Evolutionary conservation across 2,113 vertebrate species (phyloP), one percentile per base, ranked within the genome.

Genomic region (Cyphomyrus plagiostoma): DNA sequence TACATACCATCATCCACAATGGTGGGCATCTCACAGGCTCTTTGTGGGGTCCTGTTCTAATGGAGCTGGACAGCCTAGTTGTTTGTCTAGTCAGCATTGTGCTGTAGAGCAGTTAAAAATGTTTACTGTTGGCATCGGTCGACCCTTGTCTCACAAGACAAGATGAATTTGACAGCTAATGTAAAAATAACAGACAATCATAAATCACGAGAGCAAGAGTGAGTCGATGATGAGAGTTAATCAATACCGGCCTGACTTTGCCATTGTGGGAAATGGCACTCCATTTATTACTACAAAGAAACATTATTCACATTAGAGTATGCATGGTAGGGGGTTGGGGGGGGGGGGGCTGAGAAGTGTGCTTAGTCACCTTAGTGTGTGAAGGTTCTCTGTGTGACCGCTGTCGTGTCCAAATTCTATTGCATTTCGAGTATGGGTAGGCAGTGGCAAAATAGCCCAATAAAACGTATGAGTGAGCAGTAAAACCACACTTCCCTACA

Each of bases 141-240:
- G 95, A 96, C 96, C 96, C 94, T 94, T 93, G 95, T 93, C 92
- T n/a, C 92, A 93, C 95, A 94, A 96, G 97, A 98, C 96, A 97
- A 97, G 97, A 97, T 97, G 96, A 96, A 98, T 97, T 97, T 97
- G 97, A 97, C 96, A 95, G 96, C 95, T 97, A 97, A 97, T 97
- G 97, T 97, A 97, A 97, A 97, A 98, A 97, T 97, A 97, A 97
- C 96, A 97, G 96, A 96, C 94, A 96, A 96, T 97, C 95, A 96
- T 98, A 97, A 94, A 97, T 97, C 97, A 97, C 95, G 94, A 96
- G 97, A 97, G 96, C 95, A 95, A 96, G 96, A 95, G 95, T 94
- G 97, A 97, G 95, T 96, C 96, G 94, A 94, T 96, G 97, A 97
- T 97, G 97, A 98, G 97, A 97, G 97, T 96, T 98, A 97, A 98